Evolutionary conservation across 2,113 vertebrate genomes (phyloP).

Genomic region (Glaucomys volans): DNA sequence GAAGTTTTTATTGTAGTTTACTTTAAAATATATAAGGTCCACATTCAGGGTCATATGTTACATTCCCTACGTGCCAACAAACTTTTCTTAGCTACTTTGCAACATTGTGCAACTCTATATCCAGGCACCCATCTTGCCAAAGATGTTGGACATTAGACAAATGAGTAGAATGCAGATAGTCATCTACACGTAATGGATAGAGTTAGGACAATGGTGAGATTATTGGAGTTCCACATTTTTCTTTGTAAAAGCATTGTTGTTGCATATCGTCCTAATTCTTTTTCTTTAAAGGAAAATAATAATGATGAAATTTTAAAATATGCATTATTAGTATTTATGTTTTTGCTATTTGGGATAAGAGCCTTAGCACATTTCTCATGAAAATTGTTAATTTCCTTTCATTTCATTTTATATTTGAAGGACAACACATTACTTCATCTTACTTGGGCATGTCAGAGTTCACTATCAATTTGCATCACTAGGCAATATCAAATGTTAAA

Average conservation of each 20-base stretch:
- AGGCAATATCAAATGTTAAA: not conserved
- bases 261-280: not conserved
- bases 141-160: not conserved
- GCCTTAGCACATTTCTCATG: not conserved
- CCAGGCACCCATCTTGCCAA: not conserved
- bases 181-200: not conserved
- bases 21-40: not conserved
- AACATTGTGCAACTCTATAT: not conserved
- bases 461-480: not conserved
- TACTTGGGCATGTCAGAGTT: not conserved
- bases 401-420: slow-evolving; percentile 18
- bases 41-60: not conserved
- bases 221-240: not conserved
- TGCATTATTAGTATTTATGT: not conserved
- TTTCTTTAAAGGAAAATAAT: not conserved
- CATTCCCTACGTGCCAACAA: not conserved
- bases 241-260: not conserved
- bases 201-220: not conserved
- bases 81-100: not conserved
- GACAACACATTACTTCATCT: not conserved
- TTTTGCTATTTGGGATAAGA: not conserved
- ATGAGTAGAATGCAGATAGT: not conserved
- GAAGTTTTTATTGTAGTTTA: slow-evolving; percentile 1
- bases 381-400: not conserved
- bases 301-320: not conserved